Evolutionary conservation across 2,113 vertebrate genomes (phyloP).

Genomic region (Solea senegalensis): DNA sequence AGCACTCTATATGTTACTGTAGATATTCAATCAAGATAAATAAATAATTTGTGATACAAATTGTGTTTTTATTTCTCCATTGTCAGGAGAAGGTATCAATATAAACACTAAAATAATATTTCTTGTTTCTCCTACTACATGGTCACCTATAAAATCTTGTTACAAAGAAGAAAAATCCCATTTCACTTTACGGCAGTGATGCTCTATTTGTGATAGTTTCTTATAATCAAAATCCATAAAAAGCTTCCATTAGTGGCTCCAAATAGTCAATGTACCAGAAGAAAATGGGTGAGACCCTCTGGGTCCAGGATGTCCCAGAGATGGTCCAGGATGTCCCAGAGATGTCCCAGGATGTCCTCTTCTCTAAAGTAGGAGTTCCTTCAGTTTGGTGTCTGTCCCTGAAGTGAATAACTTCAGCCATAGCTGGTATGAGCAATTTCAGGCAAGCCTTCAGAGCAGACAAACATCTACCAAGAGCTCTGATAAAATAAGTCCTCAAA

Average conservation of each 20-base stretch:
- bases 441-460: conserved; percentile 33
- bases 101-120: conserved; percentile 43
- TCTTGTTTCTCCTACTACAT: conserved; percentile 10
- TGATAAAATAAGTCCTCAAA: conserved; percentile 15
- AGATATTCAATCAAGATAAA: conserved; percentile 29
- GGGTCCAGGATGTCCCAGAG: neutral
- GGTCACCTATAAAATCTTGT: conserved; percentile 34
- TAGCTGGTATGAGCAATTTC: conserved; percentile 22
- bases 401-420: neutral
- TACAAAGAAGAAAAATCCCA: conserved; percentile 23
- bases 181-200: conserved; percentile 28
- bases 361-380: conserved; percentile 6
- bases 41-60: conserved; percentile 10
- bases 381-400: conserved; percentile 8
- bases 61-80: conserved; percentile 58
- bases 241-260: conserved; percentile 24
- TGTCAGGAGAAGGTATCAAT: conserved; percentile 42
- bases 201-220: neutral
- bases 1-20: neutral
- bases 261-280: neutral
- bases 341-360: neutral
- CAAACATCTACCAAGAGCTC: neutral
- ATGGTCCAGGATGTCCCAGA: too few relatives aligned
- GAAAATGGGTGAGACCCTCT: conserved; percentile 2
- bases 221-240: neutral